A percentile compares a stretch with the other conserved stretches of the same genome.
phyloP scores from a whole-genome alignment of 35 echinoderm and acorn worm species.

The Strongylocentrotus purpuratus region DNA sequence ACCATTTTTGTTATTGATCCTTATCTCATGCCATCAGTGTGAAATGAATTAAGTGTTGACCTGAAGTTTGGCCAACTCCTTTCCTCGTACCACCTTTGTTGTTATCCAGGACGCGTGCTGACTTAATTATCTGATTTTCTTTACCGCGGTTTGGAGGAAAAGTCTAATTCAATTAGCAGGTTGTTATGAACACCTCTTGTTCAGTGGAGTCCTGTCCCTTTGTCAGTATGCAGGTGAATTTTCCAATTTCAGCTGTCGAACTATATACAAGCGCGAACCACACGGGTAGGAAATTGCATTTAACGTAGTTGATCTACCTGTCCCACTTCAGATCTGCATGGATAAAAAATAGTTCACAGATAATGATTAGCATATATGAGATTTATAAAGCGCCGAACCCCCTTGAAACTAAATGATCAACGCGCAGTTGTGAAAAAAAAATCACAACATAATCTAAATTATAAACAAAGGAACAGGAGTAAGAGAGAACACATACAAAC shows the following conservation, averaged over 20 bases:
- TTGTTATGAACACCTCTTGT: not conserved
- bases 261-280: not conserved
- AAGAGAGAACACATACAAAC: no score
- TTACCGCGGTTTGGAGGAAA: not conserved
- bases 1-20: not conserved
- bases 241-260: not conserved
- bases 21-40: not conserved
- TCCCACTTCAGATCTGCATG: not conserved
- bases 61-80: not conserved
- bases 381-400: no score
- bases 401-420: no score
- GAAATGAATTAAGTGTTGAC: not conserved
- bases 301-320: not conserved
- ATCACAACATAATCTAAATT: no score
- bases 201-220: not conserved
- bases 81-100: not conserved
- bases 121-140: conserved; percentile 19
- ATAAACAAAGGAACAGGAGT: no score
- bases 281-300: not conserved
- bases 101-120: conserved; percentile 8
- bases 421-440: no score
- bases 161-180: conserved; percentile 10
- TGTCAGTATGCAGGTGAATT: not conserved
- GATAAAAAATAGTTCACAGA: no score
- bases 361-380: no score